phyloP scores from a whole-genome alignment of 2,113 vertebrate species.

The Philantomba maxwellii region DNA sequence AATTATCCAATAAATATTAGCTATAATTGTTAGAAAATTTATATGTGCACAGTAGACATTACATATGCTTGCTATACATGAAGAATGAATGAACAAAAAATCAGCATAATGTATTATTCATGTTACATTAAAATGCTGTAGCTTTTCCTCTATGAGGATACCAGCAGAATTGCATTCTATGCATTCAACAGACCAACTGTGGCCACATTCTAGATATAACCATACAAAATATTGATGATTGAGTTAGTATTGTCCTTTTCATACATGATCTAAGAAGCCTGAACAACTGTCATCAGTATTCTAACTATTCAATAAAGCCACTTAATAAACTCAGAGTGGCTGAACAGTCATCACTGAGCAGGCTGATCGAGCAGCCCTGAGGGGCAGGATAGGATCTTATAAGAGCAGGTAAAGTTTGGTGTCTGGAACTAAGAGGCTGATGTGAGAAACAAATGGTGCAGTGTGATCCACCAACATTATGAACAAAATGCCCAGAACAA shows the following conservation, averaged over 20 bases:
- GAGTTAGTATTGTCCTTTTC: background rate
- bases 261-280: background rate
- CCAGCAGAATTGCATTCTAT: background rate
- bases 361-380: background rate
- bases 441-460: background rate
- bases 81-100: background rate
- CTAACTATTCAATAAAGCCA: background rate
- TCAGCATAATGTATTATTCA: background rate
- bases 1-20: background rate
- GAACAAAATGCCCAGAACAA: background rate
- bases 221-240: background rate
- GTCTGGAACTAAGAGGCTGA: background rate
- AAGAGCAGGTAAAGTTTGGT: background rate
- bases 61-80: background rate
- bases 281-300: background rate
- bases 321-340: slow-evolving; percentile 22
- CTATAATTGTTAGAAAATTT: background rate
- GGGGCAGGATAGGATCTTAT: background rate
- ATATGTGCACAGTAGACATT: background rate
- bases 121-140: background rate
- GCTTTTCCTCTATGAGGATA: background rate
- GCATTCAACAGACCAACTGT: background rate
- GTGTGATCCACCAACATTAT: background rate
- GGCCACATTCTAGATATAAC: background rate
- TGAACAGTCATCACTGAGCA: background rate